These are phyloP conservation scores for Diabrotica undecimpunctata DNA, from an alignment of 1,140 invertebrate species.

Conservation along the genomic window DNA sequence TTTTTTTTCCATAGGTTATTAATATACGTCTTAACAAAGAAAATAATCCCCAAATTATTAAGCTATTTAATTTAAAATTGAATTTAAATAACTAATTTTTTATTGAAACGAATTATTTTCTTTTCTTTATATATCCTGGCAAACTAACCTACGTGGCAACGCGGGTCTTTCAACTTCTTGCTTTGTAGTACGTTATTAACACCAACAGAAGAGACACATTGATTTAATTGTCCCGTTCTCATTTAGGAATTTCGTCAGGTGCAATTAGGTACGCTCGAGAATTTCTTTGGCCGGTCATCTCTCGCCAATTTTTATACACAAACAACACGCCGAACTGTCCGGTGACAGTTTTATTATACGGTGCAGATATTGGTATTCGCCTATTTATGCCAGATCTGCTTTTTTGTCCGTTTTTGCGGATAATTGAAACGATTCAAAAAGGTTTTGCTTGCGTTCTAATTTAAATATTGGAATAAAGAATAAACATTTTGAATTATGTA, in stretches of 20 bases:
- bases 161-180: conserved; percentile 18
- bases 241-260: conserved; percentile 34
- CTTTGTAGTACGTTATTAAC: conserved; percentile 35
- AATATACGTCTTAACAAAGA: no score
- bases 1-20: no score
- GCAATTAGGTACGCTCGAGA: conserved; percentile 16
- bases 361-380: not conserved
- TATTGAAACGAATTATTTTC: not conserved
- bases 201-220: conserved; percentile 36
- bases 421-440: no score
- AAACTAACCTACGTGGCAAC: conserved; percentile 1
- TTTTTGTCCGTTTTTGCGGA: no score
- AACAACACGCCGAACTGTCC: not conserved
- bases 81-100: not conserved
- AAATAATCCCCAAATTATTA: no score
- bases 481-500: no score
- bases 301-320: conserved; percentile 21
- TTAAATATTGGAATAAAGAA: no score
- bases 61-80: no score
- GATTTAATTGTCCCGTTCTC: conserved; percentile 36
- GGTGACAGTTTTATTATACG: conserved; percentile 31
- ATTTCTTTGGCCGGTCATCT: conserved; percentile 6
- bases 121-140: no score
- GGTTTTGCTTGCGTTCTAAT: no score
- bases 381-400: no score